Conservation (phyloP, 2,113 vertebrate genomes). For the Salminus brasiliensis region DNA sequence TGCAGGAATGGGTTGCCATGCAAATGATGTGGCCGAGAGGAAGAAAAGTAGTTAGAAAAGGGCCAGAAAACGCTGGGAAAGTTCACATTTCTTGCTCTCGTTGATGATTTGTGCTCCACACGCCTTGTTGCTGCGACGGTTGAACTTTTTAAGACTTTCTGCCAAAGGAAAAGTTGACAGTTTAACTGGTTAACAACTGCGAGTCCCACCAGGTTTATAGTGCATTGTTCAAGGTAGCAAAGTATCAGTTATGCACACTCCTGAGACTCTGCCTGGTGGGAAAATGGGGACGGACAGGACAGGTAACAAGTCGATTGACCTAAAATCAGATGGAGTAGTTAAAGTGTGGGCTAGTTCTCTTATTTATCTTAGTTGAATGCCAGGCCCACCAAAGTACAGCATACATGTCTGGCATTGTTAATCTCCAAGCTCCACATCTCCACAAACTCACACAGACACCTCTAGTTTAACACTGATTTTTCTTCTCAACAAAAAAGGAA, state of each 20-base stretch:
- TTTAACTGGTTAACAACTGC: neutral
- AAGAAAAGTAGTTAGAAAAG: neutral
- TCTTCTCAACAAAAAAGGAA: too few species aligned
- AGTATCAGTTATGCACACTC: neutral
- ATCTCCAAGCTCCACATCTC: neutral
- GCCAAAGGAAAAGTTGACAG: neutral
- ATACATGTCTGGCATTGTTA: neutral
- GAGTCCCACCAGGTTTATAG: neutral
- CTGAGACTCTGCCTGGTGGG: neutral
- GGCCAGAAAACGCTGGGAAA: neutral
- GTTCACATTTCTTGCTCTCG: too few species aligned
- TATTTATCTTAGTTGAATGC: neutral
- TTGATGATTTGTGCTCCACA: neutral
- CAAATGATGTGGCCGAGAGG: slow-evolving; percentile 10
- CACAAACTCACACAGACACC: too few species aligned
- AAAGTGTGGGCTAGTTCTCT: neutral
- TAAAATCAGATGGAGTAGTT: neutral
- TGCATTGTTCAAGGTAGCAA: slow-evolving; percentile 35
- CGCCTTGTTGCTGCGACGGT: neutral
- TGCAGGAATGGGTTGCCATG: neutral
- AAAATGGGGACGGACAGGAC: too few species aligned
- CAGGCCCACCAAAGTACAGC: neutral
- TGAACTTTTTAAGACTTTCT: neutral
- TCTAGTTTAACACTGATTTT: neutral
- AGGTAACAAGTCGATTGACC: neutral